These are phyloP conservation scores for Vultur gryphus DNA, from an alignment of 2,797 vertebrate genomes.

Conservation along the genomic window DNA sequence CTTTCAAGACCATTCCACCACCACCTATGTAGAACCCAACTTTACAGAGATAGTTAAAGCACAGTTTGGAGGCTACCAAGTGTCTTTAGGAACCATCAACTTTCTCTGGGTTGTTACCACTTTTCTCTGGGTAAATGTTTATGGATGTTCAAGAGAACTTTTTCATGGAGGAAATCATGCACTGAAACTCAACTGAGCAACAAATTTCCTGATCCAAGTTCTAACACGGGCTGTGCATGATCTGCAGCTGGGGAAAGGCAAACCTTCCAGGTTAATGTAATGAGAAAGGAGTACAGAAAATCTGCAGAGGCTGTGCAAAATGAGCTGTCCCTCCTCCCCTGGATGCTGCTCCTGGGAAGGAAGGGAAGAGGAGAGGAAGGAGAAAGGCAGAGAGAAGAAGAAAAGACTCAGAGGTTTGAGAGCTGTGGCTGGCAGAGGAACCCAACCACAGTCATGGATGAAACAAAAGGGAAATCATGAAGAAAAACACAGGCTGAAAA, in stretches of 20 bases:
- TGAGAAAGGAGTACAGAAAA: not conserved
- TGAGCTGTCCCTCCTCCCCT: not conserved
- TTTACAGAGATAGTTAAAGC: not conserved
- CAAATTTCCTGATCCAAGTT: not conserved
- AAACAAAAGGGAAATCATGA: not conserved
- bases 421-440: not conserved
- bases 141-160: not conserved
- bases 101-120: not conserved
- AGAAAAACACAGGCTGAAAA: constrained; percentile 29
- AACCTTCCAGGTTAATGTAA: not conserved
- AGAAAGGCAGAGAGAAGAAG: not conserved
- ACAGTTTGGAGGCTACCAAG: not conserved
- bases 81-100: not conserved
- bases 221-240: not conserved
- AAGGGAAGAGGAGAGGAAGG: not conserved
- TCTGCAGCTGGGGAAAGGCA: not conserved
- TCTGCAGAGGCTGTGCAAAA: not conserved
- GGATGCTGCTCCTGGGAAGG: not conserved
- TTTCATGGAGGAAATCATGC: not conserved
- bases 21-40: not conserved
- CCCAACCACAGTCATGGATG: not conserved
- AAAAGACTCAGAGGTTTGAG: not conserved
- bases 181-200: not conserved
- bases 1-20: not conserved
- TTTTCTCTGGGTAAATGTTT: not conserved